Evolutionary conservation across 1,140 invertebrate genomes (phyloP).

Genomic region (Ericerus pela): DNA sequence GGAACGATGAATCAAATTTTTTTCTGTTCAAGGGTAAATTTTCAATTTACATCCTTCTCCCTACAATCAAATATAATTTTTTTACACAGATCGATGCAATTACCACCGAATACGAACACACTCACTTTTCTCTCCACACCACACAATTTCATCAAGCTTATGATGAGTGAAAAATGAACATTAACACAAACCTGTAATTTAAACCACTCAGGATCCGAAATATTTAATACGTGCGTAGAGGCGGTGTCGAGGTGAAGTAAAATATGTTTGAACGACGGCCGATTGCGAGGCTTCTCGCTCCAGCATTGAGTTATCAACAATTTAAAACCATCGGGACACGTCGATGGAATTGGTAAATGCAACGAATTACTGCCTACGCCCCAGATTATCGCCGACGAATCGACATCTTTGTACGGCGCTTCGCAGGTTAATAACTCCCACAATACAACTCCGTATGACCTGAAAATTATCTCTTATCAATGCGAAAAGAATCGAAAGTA

Average conservation of each 20-base stretch:
- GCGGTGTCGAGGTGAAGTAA: slow-evolving; percentile 77
- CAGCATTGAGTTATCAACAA: slow-evolving; percentile 85
- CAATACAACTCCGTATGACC: slow-evolving; percentile 88
- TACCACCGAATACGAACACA: too few relatives aligned
- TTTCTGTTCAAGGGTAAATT: too few relatives aligned
- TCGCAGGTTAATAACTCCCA: slow-evolving; percentile 95
- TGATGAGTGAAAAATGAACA: neutral
- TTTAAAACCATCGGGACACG: slow-evolving; percentile 71
- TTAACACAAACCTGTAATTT: slow-evolving; percentile 36
- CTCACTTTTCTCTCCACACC: too few relatives aligned
- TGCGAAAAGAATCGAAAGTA: too few relatives aligned
- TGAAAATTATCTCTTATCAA: too few relatives aligned
- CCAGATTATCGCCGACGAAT: slow-evolving; percentile 94
- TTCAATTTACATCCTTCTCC: too few relatives aligned
- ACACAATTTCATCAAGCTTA: too few relatives aligned
- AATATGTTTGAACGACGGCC: slow-evolving; percentile 89
- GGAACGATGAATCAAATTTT: too few relatives aligned
- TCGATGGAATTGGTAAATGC: slow-evolving; percentile 73
- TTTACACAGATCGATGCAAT: neutral
- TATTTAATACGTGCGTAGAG: slow-evolving; percentile 55
- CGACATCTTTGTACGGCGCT: slow-evolving; percentile 90
- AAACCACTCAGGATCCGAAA: slow-evolving; percentile 47
- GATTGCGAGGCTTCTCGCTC: slow-evolving; percentile 75
- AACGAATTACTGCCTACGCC: slow-evolving; percentile 89
- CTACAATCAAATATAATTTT: neutral